Evolutionary conservation across 2,113 vertebrate genomes (phyloP), one percentile per base, ranked within the genome.

Genomic region (Lasiurus borealis): DNA sequence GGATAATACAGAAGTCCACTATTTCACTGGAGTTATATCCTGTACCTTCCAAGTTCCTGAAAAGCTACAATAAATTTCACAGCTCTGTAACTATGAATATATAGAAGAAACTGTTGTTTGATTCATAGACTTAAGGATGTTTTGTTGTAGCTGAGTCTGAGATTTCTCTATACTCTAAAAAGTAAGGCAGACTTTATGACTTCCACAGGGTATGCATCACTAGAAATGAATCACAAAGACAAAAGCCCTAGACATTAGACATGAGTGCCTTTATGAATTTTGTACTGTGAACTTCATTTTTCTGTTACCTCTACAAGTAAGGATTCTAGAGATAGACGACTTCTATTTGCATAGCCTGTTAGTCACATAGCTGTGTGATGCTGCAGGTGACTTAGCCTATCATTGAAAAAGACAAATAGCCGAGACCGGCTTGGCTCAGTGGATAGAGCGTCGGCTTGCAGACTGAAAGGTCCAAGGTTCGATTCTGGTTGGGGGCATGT

Each of bases 371-470:
- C 4, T 46, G 13, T 66, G 15, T 34, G 31, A 50, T 64, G 40
- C 69, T 69, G 10, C 27, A 92, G 75, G 75, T 46, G 89, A 90
- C 15, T 94, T 89, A 69, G 25, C 3, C 31, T 66, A 23, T 95
- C 11, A 57, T 11, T 36, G 77, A 46, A 12, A 62, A 59, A n/a
- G n/a, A n/a, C n/a, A n/a, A n/a, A n/a, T n/a, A n/a, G n/a, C n/a
- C n/a, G n/a, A n/a, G n/a, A n/a, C n/a, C n/a, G n/a, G n/a, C n/a
- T n/a, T n/a, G n/a, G n/a, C n/a, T n/a, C n/a, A n/a, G n/a, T n/a
- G n/a, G n/a, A n/a, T n/a, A n/a, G n/a, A n/a, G n/a, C n/a, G n/a
- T n/a, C n/a, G n/a, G n/a, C n/a, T n/a, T n/a, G n/a, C n/a, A n/a
- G n/a, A n/a, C n/a, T n/a, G n/a, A n/a, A n/a, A n/a, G n/a, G n/a